Evolutionary conservation across 2,888 invertebrate species (phyloP).

Genomic region (Watsonalla cultraria): DNA sequence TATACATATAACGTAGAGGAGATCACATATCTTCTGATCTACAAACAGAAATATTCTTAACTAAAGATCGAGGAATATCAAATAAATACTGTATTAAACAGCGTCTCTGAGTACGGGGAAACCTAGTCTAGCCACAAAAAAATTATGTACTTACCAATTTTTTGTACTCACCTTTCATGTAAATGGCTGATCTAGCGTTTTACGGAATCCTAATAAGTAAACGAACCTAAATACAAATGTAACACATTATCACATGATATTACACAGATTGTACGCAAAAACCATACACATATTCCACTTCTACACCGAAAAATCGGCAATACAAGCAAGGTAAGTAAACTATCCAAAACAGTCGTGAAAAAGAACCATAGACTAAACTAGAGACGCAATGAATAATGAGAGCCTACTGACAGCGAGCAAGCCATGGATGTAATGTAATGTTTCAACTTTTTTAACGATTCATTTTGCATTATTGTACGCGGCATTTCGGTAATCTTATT

Average conservation of each 20-base stretch:
- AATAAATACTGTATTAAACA: constrained; percentile 11
- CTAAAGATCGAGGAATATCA: constrained; percentile 4
- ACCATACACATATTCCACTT: constrained; percentile 58
- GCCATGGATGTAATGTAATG: too few species aligned
- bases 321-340: constrained; percentile 72
- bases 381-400: constrained; percentile 30
- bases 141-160: constrained; percentile 59
- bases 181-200: constrained; percentile 72
- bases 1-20: constrained; percentile 39
- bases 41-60: constrained; percentile 28
- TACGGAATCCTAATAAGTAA: constrained; percentile 34
- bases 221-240: constrained; percentile 45
- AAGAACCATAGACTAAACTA: constrained; percentile 64
- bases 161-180: constrained; percentile 78
- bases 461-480: background rate
- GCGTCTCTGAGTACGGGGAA: constrained; percentile 29
- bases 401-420: constrained; percentile 18
- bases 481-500: too few species aligned
- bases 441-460: constrained; percentile 19
- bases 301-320: constrained; percentile 70
- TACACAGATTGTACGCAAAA: constrained; percentile 42
- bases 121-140: constrained; percentile 50
- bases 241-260: constrained; percentile 54
- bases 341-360: constrained; percentile 79
- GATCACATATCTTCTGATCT: constrained; percentile 36